These are phyloP conservation scores for Gryon sp. DNA, from an alignment of 1,140 invertebrate genomes.

Conservation along the genomic window DNA sequence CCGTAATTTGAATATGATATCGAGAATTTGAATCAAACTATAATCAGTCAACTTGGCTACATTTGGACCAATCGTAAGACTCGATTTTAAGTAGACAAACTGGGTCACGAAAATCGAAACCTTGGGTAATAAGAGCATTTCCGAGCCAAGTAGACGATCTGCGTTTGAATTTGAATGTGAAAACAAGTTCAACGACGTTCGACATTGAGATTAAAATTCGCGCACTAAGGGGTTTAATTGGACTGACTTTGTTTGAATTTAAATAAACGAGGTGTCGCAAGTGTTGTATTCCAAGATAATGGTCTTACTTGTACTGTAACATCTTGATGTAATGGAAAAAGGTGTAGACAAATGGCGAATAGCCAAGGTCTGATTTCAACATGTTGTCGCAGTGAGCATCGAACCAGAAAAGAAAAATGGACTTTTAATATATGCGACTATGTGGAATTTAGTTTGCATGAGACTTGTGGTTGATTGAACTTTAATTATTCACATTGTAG, in stretches of 20 bases:
- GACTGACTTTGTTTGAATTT: slow-evolving; percentile 28
- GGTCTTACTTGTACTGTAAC: slow-evolving; percentile 2
- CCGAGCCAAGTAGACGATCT: slow-evolving; percentile 3
- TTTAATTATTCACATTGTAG: slow-evolving; percentile 48
- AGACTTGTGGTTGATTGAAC: slow-evolving; percentile 21
- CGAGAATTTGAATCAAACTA: no score
- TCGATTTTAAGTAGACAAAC: slow-evolving; percentile 34
- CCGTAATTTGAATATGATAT: no score
- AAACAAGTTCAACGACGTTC: slow-evolving; percentile 40
- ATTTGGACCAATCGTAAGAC: slow-evolving; percentile 6
- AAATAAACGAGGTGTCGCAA: slow-evolving; percentile 23
- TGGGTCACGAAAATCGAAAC: slow-evolving; percentile 48
- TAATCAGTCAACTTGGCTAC: neutral
- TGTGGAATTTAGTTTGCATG: slow-evolving; percentile 28
- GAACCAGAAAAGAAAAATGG: slow-evolving; percentile 42
- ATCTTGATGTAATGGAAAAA: slow-evolving; percentile 50
- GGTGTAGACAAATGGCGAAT: slow-evolving; percentile 48
- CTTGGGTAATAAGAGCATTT: slow-evolving; percentile 14
- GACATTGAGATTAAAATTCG: slow-evolving; percentile 30
- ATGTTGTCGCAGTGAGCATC: slow-evolving; percentile 31
- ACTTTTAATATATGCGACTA: slow-evolving; percentile 18
- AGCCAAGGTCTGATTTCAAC: slow-evolving; percentile 52
- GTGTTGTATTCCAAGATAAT: slow-evolving; percentile 28
- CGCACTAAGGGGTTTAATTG: slow-evolving; percentile 19
- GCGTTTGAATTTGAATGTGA: neutral